Percentiles rank a stretch among this genome's conserved stretches.
These are phyloP conservation scores for Isurus oxyrinchus DNA, from an alignment of 2,113 vertebrate species.

Conservation along the genomic window DNA sequence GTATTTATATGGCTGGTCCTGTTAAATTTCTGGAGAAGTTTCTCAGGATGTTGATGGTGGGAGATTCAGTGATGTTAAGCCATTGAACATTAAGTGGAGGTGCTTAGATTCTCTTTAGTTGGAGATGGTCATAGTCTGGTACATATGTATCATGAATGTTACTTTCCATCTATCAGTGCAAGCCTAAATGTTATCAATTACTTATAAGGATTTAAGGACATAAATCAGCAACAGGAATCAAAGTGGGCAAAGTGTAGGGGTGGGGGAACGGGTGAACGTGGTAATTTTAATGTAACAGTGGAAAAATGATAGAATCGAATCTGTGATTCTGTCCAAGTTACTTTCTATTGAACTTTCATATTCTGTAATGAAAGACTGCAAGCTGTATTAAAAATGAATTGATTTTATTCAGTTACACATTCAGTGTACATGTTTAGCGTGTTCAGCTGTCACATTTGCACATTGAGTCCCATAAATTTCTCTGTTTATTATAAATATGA, in stretches of 20 bases:
- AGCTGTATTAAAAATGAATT: neutral
- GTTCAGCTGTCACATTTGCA: neutral
- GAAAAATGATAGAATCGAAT: neutral
- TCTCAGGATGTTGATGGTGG: too few relatives aligned
- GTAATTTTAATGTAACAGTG: neutral
- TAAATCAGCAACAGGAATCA: neutral
- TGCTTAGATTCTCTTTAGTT: too few relatives aligned
- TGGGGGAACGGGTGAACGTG: neutral
- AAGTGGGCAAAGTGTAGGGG: neutral
- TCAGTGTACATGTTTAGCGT: neutral
- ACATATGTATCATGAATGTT: too few relatives aligned
- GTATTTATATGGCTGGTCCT: too few relatives aligned
- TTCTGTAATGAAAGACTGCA: neutral
- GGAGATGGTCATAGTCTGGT: too few relatives aligned
- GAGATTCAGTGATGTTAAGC: too few relatives aligned
- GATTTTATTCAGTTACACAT: neutral
- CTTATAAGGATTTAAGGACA: neutral
- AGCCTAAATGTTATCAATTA: too few relatives aligned
- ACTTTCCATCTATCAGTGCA: too few relatives aligned
- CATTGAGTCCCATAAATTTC: neutral
- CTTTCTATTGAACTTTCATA: neutral
- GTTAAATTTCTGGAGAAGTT: too few relatives aligned
- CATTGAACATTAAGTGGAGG: too few relatives aligned
- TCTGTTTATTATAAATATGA: too few relatives aligned
- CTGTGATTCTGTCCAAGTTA: too few relatives aligned